phyloP scores from a whole-genome alignment of 1,140 invertebrate genomes.

The Nebria ingens region DNA sequence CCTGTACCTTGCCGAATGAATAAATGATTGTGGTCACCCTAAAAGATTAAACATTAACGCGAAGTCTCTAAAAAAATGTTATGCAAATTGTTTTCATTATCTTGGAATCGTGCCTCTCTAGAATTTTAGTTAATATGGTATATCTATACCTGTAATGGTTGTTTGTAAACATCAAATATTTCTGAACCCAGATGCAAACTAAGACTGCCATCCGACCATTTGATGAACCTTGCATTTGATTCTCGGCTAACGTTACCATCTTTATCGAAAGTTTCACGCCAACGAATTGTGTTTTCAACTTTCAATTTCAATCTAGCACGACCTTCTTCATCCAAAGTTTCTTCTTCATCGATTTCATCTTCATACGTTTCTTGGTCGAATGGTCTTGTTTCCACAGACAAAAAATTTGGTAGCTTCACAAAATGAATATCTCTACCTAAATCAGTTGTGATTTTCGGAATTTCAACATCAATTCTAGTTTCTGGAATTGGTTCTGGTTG shows the following conservation, averaged over 20 bases:
- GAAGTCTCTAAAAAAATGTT: conserved; percentile 3
- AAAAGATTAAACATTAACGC: conserved; percentile 28
- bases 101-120: not conserved
- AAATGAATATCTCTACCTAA: conserved; percentile 88
- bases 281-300: conserved; percentile 96
- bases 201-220: conserved; percentile 97
- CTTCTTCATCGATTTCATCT: conserved; percentile 98
- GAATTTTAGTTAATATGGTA: not conserved
- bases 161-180: conserved; percentile 95
- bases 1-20: conserved; percentile 94
- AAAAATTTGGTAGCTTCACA: conserved; percentile 88
- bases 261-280: conserved; percentile 79
- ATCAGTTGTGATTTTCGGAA: conserved; percentile 88
- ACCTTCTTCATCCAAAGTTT: conserved; percentile 96
- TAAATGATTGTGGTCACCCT: conserved; percentile 89
- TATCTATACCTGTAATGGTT: conserved; percentile 62
- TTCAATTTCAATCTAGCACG: conserved; percentile 81
- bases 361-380: conserved; percentile 94
- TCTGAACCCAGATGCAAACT: conserved; percentile 94
- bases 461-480: conserved; percentile 92
- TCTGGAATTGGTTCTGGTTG: conserved; percentile 74
- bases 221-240: conserved; percentile 90
- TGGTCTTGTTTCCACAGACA: conserved; percentile 84
- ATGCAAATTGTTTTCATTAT: conserved; percentile 10
- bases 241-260: conserved; percentile 77